Evolutionary conservation across 2,888 invertebrate genomes (phyloP).

Genomic region (Erebia aethiops): DNA sequence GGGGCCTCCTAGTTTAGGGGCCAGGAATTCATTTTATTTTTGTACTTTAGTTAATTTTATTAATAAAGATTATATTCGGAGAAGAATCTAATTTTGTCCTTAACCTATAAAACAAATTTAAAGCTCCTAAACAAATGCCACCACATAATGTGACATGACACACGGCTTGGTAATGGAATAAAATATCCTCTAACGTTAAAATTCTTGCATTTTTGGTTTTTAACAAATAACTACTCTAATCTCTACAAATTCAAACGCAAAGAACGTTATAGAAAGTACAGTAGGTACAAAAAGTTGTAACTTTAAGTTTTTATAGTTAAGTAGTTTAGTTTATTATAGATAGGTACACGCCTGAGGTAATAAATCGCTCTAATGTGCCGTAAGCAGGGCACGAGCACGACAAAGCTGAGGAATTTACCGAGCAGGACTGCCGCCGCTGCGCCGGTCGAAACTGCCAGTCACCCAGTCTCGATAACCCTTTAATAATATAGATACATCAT

Average conservation of each 20-base stretch:
- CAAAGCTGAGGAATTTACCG: slow-evolving; percentile 63
- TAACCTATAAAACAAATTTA: too few species aligned
- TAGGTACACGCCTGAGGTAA: slow-evolving; percentile 30
- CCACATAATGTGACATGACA: too few species aligned
- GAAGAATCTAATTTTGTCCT: too few species aligned
- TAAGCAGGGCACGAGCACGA: slow-evolving; percentile 57
- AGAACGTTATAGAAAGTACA: background rate
- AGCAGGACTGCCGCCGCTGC: slow-evolving; percentile 5
- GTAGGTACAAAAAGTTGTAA: background rate
- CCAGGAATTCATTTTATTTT: too few species aligned
- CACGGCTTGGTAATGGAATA: too few species aligned
- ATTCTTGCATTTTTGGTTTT: background rate
- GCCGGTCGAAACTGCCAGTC: slow-evolving; percentile 47
- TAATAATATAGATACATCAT: slow-evolving; percentile 4
- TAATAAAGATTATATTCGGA: too few species aligned
- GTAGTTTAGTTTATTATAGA: background rate
- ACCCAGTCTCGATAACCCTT: slow-evolving; percentile 27
- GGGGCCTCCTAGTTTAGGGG: too few species aligned
- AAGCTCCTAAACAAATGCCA: too few species aligned
- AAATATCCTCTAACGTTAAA: background rate
- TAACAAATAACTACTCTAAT: too few species aligned
- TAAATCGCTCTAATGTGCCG: slow-evolving; percentile 45
- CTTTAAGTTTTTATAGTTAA: slow-evolving; percentile 10
- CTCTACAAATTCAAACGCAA: background rate
- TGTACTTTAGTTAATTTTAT: too few species aligned